phyloP scores from a whole-genome alignment of 2,888 invertebrate species.

The Cerceris ruficornis region DNA sequence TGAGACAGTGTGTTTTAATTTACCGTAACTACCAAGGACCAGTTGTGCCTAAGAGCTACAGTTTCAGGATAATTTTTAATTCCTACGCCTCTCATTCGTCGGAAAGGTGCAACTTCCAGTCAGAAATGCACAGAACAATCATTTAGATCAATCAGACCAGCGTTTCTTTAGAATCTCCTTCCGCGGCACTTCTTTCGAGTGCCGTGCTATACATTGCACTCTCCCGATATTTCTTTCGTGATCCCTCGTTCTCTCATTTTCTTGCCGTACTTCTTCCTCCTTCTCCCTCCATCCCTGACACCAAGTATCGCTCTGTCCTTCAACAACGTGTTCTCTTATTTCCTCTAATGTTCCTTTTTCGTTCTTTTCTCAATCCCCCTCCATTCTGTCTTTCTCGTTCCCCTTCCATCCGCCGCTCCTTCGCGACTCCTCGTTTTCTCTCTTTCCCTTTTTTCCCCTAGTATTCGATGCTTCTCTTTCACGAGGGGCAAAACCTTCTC shows the following conservation, averaged over 20 bases:
- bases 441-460: background rate
- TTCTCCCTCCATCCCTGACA: background rate
- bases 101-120: too few species aligned
- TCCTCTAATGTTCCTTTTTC: background rate
- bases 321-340: background rate
- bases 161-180: too few species aligned
- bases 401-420: background rate
- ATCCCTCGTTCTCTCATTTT: slow-evolving; percentile 14
- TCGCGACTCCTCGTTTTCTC: background rate
- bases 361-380: background rate
- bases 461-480: slow-evolving; percentile 2
- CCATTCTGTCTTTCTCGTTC: background rate
- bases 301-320: background rate
- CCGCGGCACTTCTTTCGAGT: too few species aligned
- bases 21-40: too few species aligned
- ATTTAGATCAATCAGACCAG: too few species aligned
- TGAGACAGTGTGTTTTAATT: too few species aligned
- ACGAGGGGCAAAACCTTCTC: slow-evolving; percentile 9
- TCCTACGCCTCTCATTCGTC: too few species aligned
- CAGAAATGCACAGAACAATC: too few species aligned
- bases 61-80: too few species aligned
- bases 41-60: too few species aligned
- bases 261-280: background rate
- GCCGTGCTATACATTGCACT: background rate
- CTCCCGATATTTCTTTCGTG: background rate